Evolutionary conservation across 2,797 vertebrate genomes (phyloP).

Genomic region (Falco berigora): DNA sequence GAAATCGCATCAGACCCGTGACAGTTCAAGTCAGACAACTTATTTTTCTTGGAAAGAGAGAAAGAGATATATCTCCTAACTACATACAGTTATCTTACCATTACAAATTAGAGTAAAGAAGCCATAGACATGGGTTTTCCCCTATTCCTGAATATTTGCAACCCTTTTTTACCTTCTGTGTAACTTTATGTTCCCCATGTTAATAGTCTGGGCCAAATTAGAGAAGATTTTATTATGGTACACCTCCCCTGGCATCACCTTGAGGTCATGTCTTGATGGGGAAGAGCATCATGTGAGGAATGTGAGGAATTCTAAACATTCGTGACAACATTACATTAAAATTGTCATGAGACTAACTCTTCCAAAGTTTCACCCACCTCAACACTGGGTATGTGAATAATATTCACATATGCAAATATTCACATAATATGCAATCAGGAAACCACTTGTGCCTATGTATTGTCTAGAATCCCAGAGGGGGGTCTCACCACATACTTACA

Average conservation of each 20-base stretch:
- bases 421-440: background rate
- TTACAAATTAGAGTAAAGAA: background rate
- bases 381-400: background rate
- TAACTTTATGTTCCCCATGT: background rate
- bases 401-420: no score
- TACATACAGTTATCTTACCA: background rate
- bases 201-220: background rate
- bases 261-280: background rate
- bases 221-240: background rate
- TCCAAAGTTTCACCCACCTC: background rate
- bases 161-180: background rate
- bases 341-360: background rate
- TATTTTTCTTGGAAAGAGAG: background rate
- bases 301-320: constrained; percentile 5
- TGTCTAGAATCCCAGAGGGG: constrained; percentile 1
- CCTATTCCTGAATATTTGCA: background rate
- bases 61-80: background rate
- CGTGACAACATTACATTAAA: background rate
- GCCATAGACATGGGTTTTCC: background rate
- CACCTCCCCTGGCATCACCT: background rate
- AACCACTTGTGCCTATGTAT: constrained; percentile 47
- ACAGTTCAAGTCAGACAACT: background rate
- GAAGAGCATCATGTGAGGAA: background rate
- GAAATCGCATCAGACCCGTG: background rate
- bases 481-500: background rate